Conservation (phyloP, 2,888 invertebrate species). For the Apamea epomidion region DNA sequence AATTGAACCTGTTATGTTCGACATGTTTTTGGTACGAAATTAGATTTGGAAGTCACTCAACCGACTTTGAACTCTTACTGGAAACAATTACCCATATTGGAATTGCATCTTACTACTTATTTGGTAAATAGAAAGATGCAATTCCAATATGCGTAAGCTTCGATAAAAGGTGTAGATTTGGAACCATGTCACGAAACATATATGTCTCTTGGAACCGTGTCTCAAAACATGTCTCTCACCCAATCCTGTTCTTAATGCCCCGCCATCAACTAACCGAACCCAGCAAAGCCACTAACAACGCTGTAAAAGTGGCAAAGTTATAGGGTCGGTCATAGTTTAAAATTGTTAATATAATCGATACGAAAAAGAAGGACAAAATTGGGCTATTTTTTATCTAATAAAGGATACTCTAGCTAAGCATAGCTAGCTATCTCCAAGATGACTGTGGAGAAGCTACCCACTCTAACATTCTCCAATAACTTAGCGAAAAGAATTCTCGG, state of each 20-base stretch:
- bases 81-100: no score
- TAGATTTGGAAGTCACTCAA: background rate
- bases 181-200: background rate
- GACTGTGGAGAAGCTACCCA: background rate
- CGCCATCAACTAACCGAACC: no score
- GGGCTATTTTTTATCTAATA: background rate
- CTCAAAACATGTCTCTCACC: no score
- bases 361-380: background rate
- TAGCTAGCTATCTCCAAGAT: background rate
- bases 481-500: background rate
- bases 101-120: no score
- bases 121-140: no score
- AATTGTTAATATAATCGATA: background rate
- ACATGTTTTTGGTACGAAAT: background rate
- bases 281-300: background rate
- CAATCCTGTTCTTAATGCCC: background rate
- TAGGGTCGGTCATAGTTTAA: background rate
- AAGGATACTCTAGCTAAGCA: background rate
- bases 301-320: background rate
- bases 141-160: background rate
- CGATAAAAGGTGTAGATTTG: background rate
- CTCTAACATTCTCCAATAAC: constrained; percentile 10
- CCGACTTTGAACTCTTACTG: background rate
- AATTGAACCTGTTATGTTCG: background rate
- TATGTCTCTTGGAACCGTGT: no score